Conservation (phyloP, 2,888 invertebrate species). For the Antheraea yamamai region DNA sequence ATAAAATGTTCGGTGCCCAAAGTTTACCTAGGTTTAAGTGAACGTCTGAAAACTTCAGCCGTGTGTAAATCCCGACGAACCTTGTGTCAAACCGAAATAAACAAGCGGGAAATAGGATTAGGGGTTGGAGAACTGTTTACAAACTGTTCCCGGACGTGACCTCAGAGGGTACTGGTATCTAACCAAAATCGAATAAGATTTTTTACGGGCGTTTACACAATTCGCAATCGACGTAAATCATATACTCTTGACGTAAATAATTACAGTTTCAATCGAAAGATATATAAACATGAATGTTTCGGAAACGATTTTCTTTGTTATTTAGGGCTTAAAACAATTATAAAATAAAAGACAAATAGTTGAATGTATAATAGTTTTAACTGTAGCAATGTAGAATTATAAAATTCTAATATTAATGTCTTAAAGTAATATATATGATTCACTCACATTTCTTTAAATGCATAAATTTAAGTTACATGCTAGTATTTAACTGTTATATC, state of each 20-base stretch:
- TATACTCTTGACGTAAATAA: slow-evolving; percentile 27
- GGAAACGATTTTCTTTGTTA: not conserved
- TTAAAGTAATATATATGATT: too few species aligned
- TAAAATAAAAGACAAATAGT: too few species aligned
- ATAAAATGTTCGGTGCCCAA: slow-evolving; percentile 26
- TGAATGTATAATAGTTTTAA: too few species aligned
- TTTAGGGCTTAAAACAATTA: not conserved
- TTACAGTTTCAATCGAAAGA: not conserved
- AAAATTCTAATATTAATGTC: too few species aligned
- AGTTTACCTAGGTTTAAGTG: slow-evolving; percentile 44
- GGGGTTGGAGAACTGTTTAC: slow-evolving; percentile 65
- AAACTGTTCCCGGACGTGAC: slow-evolving; percentile 60
- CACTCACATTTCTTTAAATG: too few species aligned
- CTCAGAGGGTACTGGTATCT: slow-evolving; percentile 24
- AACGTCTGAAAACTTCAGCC: slow-evolving; percentile 46
- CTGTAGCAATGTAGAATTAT: too few species aligned
- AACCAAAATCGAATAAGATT: slow-evolving; percentile 47
- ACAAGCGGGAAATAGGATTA: slow-evolving; percentile 67
- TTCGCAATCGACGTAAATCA: slow-evolving; percentile 51
- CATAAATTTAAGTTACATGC: too few species aligned
- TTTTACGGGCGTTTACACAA: slow-evolving; percentile 47
- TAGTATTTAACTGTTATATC: too few species aligned
- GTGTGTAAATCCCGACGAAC: slow-evolving; percentile 48
- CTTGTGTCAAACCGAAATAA: slow-evolving; percentile 65
- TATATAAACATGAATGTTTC: not conserved